A percentile compares a stretch with the other conserved stretches of the same genome.
Conservation (phyloP, 2,888 invertebrate species). For the Drosophila diplacantha region DNA sequence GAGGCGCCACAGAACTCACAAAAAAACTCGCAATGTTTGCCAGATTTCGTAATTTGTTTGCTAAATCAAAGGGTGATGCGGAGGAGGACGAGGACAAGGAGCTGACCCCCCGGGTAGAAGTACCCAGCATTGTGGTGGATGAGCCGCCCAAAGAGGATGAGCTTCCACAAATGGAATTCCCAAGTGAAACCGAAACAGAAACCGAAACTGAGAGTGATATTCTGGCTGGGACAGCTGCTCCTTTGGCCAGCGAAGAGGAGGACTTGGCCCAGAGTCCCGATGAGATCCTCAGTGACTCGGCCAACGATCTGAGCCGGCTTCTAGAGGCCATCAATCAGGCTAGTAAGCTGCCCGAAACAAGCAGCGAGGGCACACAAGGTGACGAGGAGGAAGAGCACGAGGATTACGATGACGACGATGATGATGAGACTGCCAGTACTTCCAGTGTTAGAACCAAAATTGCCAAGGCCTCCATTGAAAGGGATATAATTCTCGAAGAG, state of each 20-base stretch:
- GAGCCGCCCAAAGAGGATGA: constrained; percentile 35
- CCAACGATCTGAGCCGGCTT: constrained; percentile 46
- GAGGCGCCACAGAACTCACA: constrained; percentile 11
- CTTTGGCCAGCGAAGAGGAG: constrained; percentile 57
- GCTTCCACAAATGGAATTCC: background rate
- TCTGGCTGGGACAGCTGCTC: constrained; percentile 35
- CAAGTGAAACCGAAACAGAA: constrained; percentile 1
- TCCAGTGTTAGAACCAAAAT: constrained; percentile 62
- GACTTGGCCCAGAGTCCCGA: constrained; percentile 38
- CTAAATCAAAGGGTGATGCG: constrained; percentile 61
- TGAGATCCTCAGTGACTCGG: constrained; percentile 44
- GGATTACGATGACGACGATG: constrained; percentile 47
- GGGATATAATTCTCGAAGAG: constrained; percentile 55
- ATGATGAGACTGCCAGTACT: constrained; percentile 61
- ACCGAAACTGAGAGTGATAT: background rate
- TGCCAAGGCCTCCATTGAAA: constrained; percentile 63
- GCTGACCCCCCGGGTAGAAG: constrained; percentile 14
- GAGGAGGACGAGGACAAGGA: constrained; percentile 1
- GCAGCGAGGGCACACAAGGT: constrained; percentile 41
- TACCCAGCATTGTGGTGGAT: constrained; percentile 56
- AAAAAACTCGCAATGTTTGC: constrained; percentile 69
- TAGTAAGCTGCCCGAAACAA: constrained; percentile 45
- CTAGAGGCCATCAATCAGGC: constrained; percentile 50
- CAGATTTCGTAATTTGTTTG: constrained; percentile 75
- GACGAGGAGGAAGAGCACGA: constrained; percentile 29